Evolutionary conservation across 2,113 vertebrate species (phyloP), one percentile per base, ranked within the genome.

Genomic region (Eubucco bourcierii): DNA sequence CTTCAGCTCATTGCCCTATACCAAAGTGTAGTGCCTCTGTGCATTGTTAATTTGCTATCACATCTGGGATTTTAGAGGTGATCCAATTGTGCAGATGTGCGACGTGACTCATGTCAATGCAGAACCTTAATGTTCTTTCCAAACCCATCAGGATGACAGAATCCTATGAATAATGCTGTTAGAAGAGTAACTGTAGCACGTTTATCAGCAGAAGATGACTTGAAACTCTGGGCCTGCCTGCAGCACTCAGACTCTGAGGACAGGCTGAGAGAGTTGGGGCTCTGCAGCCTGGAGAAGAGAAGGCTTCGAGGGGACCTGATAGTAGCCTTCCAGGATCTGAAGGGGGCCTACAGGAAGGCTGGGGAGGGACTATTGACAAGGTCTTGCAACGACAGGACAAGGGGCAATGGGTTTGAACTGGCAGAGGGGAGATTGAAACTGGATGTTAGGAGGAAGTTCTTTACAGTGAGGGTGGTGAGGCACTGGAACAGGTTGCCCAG

Each of bases 141-240:
- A 5, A 84, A 60, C 47, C 37, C 61, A 67, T 52, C 16, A 67
- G 28, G 56, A 25, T 83, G 56, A 80, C n/a, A 80, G 39, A 25
- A 83, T 64, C 12, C 14, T 10, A 56, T 56, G 50, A 78, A 80
- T 41, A 86, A 80, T 14, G 16, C 41, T 68, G 9, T 79, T 56
- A 64, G 47, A 82, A 89, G 28, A 52, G 7, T 18, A 64, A 7
- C 1, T 0, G 24, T 28, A 71, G 53, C 3, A 6, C 53, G 17
- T n/a, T 87, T 86, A 17, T 39, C 44, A 90, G 47, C 9, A 3
- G n/a, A 60, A 78, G 65, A 88, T n/a, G 71, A 70, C 50, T 87
- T 93, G 63, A 87, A 95, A 96, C 73, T 95, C 86, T 73, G 23
- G 37, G 39, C n/a, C 64, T 55, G 60, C 17, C 41, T 88, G 66